Conservation (phyloP, 1,140 invertebrate genomes). For the Monochamus saltuarius region DNA sequence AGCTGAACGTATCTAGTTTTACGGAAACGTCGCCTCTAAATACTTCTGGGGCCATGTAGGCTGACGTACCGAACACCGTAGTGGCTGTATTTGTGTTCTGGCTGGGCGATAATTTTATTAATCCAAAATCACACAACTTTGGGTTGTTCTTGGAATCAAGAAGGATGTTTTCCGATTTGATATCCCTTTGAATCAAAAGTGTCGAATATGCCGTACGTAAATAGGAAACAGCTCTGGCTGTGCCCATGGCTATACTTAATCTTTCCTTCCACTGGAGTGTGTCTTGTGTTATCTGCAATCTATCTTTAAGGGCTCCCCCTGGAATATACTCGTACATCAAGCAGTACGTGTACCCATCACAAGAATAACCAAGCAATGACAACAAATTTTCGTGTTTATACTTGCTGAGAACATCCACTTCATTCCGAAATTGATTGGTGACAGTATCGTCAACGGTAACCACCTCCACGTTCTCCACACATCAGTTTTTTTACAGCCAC, state of each 20-base stretch:
- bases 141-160: constrained; percentile 62
- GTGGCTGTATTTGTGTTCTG: constrained; percentile 54
- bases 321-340: constrained; percentile 69
- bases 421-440: constrained; percentile 64
- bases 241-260: constrained; percentile 61
- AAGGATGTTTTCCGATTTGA: constrained; percentile 77
- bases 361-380: constrained; percentile 65
- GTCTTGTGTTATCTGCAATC: constrained; percentile 50
- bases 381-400: constrained; percentile 69
- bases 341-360: constrained; percentile 62
- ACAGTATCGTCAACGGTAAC: constrained; percentile 51
- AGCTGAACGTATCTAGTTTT: constrained; percentile 76
- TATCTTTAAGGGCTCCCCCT: constrained; percentile 67
- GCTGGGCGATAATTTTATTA: constrained; percentile 60
- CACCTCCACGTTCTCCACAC: constrained; percentile 50
- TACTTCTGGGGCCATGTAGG: constrained; percentile 78
- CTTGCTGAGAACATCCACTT: constrained; percentile 61
- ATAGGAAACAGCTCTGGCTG: constrained; percentile 62
- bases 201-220: constrained; percentile 60
- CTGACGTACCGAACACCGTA: constrained; percentile 66
- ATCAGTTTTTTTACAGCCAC: constrained; percentile 67
- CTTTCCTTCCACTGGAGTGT: constrained; percentile 52
- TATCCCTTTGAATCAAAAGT: constrained; percentile 70
- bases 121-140: constrained; percentile 76
- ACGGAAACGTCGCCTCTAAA: constrained; percentile 66